Conservation (phyloP, 2,888 invertebrate genomes). For the Griposia aprilina region DNA sequence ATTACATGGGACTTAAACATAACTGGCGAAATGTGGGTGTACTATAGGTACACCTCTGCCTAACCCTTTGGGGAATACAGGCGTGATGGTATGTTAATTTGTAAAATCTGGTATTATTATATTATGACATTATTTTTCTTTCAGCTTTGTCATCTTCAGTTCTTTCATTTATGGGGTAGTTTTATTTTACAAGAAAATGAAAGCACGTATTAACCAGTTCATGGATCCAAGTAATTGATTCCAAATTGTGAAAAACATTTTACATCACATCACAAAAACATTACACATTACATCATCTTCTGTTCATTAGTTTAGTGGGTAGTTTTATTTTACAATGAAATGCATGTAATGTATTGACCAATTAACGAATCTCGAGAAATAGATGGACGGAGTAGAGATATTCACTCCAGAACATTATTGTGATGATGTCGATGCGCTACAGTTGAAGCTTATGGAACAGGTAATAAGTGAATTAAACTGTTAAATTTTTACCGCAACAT, state of each 20-base stretch:
- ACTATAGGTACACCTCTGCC: too few relatives aligned
- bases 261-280: too few relatives aligned
- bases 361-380: neutral
- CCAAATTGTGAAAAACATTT: too few relatives aligned
- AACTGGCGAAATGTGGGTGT: too few relatives aligned
- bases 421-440: too few relatives aligned
- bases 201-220: neutral
- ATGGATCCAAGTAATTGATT: conserved; percentile 1
- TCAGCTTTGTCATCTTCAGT: conserved; percentile 18
- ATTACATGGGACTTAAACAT: too few relatives aligned
- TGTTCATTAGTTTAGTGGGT: conserved; percentile 15
- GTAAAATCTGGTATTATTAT: neutral
- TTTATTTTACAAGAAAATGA: conserved; percentile 23
- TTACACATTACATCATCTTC: too few relatives aligned
- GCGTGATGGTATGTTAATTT: too few relatives aligned
- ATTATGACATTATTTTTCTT: neutral
- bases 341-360: neutral
- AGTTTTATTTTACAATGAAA: conserved; percentile 22
- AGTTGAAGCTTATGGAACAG: too few relatives aligned
- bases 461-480: too few relatives aligned
- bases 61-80: too few relatives aligned
- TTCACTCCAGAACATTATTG: neutral
- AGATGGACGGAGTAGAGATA: neutral
- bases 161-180: conserved; percentile 15
- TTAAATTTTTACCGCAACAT: too few relatives aligned